phyloP scores from a whole-genome alignment of 2,888 invertebrate species.

The Ormyrus nitidulus region DNA sequence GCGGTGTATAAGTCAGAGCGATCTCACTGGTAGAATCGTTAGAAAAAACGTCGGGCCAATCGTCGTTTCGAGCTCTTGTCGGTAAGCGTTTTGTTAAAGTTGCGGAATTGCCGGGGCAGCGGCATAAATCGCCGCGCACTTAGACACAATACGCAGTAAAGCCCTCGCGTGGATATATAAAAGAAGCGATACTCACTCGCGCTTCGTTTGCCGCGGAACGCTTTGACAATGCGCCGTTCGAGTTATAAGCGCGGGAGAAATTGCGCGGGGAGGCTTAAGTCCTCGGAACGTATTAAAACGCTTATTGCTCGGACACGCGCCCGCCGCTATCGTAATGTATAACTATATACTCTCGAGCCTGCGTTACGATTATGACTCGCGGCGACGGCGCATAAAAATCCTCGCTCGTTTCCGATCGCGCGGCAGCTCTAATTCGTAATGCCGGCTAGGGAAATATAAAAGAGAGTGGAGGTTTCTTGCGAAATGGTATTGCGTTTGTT shows the following conservation, averaged over 20 bases:
- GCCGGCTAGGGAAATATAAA: not conserved
- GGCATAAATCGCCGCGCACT: conserved; percentile 42
- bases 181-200: conserved; percentile 2
- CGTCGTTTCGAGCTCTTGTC: not conserved
- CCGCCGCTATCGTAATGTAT: conserved; percentile 59
- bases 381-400: conserved; percentile 38
- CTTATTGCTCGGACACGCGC: conserved; percentile 65
- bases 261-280: not conserved
- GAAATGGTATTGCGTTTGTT: no score
- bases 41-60: conserved; percentile 12
- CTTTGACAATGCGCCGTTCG: conserved; percentile 32
- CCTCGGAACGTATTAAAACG: conserved; percentile 47
- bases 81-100: conserved; percentile 19
- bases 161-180: not conserved
- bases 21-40: conserved; percentile 3
- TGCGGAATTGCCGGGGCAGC: conserved; percentile 20
- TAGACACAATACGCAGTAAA: conserved; percentile 16
- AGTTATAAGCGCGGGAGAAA: conserved; percentile 8
- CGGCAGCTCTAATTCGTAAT: not conserved
- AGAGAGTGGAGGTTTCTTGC: no score
- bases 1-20: conserved; percentile 43
- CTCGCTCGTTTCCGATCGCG: conserved; percentile 48
- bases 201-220: conserved; percentile 27
- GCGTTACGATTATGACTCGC: conserved; percentile 63
- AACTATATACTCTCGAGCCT: conserved; percentile 56